These are phyloP conservation scores for Aspidoscelis tigris DNA, from an alignment of 2,113 vertebrate genomes.

Conservation along the genomic window DNA sequence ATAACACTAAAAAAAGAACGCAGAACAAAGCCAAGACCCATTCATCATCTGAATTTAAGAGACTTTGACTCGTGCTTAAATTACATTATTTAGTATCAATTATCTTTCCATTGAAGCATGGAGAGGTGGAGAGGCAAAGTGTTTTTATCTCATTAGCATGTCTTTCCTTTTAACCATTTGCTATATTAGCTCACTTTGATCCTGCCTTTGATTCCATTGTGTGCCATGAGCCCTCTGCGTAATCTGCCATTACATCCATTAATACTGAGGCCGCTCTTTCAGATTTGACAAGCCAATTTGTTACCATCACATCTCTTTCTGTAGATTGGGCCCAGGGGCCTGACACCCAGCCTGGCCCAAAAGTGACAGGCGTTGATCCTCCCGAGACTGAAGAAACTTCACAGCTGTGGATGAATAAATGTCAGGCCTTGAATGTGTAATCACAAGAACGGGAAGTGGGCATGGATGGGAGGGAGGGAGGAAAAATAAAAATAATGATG, in stretches of 20 bases:
- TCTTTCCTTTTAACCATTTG: conserved; percentile 77
- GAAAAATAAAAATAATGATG: background rate
- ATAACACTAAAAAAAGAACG: conserved; percentile 25
- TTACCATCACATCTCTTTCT: conserved; percentile 64
- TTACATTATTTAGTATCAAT: conserved; percentile 74
- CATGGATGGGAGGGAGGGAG: no score
- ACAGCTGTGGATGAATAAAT: background rate
- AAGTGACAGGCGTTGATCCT: conserved; percentile 65
- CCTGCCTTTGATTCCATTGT: conserved; percentile 76
- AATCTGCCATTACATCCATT: conserved; percentile 82
- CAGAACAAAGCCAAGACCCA: conserved; percentile 11
- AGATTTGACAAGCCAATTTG: conserved; percentile 78
- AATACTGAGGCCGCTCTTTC: conserved; percentile 74
- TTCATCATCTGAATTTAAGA: conserved; percentile 70
- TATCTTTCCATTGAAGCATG: conserved; percentile 68
- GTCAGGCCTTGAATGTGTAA: conserved; percentile 43
- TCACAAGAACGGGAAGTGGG: background rate
- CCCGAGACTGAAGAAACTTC: conserved; percentile 14
- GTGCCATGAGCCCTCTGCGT: conserved; percentile 69
- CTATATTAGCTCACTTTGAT: conserved; percentile 78
- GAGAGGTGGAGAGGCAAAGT: conserved; percentile 70
- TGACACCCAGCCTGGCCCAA: conserved; percentile 25
- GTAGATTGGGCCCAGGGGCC: conserved; percentile 58
- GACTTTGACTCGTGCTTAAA: conserved; percentile 67
- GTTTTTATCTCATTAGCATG: conserved; percentile 80